Evolutionary conservation across 1,140 invertebrate genomes (phyloP), one percentile per base, ranked within the genome.

Genomic region (Marisa cornuarietis): DNA sequence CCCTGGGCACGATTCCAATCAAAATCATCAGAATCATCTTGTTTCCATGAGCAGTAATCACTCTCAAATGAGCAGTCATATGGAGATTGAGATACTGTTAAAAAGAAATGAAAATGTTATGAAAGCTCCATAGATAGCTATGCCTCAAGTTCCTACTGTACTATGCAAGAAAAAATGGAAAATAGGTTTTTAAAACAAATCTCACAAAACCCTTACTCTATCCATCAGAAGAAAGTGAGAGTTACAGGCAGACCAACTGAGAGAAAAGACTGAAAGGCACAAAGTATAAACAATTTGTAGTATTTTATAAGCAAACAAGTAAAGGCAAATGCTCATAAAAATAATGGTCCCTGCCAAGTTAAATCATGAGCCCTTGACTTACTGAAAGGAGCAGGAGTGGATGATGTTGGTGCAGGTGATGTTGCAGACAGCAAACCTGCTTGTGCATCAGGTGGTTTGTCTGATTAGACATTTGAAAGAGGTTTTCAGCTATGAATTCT

Each of bases 61-160:
- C 62, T 84, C 75, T 91, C 89, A 86, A 91, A 91, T 66, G 82
- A 83, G 79, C 89, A 90, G 42, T 83, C 82, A 74, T 72, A 82
- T 2, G 79, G 71, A 24, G 83, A 81, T 11, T 69, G 42, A 58
- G 75, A 74, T 31, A 78, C 75, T 81, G 76, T 49, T 13, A 65
- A 18, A n/a, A 11, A 65, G 24, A 65, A 65, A 65, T 16, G 10
- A 22, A 58, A n/a, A 18, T 24, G 22, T 68, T 68, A 31, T 68
- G 2, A 68, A 68, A 61, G 65, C 14, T 58, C 11, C 54, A 58
- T 58, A 58, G 54, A 11, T 58, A 58, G 1, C 16, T 58, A 58
- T 58, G 16, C 54, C 11, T 14, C 16, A 58, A 58, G 16, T 58
- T 58, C 54, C 11, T 58, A 6, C 11, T 6, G 54, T 58, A 18